Evolutionary conservation across 1,140 invertebrate species (phyloP), one percentile per base, ranked within the genome.

Genomic region (Tetragonula clypearis): DNA sequence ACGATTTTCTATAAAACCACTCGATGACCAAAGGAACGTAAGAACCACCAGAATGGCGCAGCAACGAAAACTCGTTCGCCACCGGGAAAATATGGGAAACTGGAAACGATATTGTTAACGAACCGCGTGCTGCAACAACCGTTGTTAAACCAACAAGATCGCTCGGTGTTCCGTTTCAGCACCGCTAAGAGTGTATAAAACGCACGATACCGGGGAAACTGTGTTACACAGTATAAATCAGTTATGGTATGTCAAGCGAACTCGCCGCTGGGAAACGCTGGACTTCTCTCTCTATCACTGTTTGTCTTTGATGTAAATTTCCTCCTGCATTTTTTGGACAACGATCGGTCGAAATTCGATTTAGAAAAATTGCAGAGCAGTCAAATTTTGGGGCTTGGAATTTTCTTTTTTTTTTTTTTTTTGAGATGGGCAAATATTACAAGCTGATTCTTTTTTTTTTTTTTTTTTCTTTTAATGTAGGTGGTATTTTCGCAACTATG

Each of bases 101-200:
- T 53, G 5, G 15, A 23, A 69, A 30, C 78, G 78, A 79, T 66
- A 79, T 69, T n/a, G 78, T 79, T 79, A 79, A 79, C 78, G 66
- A 79, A 69, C 65, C 53, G 49, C 26, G 53, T 8, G 53, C n/a
- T n/a, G 77, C 62, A 35, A 56, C 77, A 56, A 79, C 53, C 21
- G 9, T 30, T 53, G 30, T 14, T 79, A 79, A 79, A 69, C 66
- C 65, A 79, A 69, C 78, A 79, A 79, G 78, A 79, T 79, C 78
- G 78, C 68, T 69, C 66, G 65, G 21, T 19, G 78, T 69, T 79
- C 78, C 78, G 60, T 69, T 79, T 56, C 78, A 69, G 53, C 78
- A 35, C 65, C 65, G 53, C 78, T 56, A 79, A 69, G 60, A 82
- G 80, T n/a, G 80, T 35, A 73, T 82, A 65, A 74, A 82, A 82